Evolutionary conservation across 2,888 invertebrate species (phyloP), one percentile per base, ranked within the genome.

Genomic region (Cryptocephalus primarius): DNA sequence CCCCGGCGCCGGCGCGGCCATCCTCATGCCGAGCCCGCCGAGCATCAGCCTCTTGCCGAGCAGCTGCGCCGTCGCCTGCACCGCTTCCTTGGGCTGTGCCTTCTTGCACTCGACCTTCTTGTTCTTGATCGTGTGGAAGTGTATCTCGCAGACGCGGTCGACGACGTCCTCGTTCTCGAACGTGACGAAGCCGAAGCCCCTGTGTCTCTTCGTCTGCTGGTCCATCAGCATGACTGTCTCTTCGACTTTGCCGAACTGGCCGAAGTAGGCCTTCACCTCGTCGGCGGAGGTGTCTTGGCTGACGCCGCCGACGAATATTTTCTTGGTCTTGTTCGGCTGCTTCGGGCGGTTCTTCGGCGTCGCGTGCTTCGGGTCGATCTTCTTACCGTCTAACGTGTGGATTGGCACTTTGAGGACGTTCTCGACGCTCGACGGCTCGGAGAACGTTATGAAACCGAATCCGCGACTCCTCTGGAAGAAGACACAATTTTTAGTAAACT

Each of bases 221-320:
- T 91, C 90, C 90, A 91, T 91, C 57, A 91, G 76, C 90, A 91
- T 90, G 12, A 90, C 90, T 32, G 90, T 88, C 70, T 91, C 91
- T 66, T 90, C 90, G 13, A 89, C 90, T 64, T 85, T 84, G 12
- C 91, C 91, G 69, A 89, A 91, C 70, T 90, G 89, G 55, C 83
- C 82, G 77, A 91, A 91, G 71, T 90, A 91, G 34, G 86, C 85
- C 69, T 89, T 86, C 8, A 91, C 90, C 70, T 91, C 91, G 47
- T 91, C 91, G 45, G 88, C 87, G 32, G 88, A 87, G 1, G 91
- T 91, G 73, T 91, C 91, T 70, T 91, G 91, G 47, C 89, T 89
- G 50, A 91, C 90, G 47, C 91, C 91, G 45, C 91, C 91, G 22
- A 91, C 91, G 72, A 91, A 91, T 56, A 91, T 91, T 42, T 65